These are phyloP conservation scores for Meleagris gallopavo DNA, from an alignment of 2,113 vertebrate genomes.

Conservation along the genomic window DNA sequence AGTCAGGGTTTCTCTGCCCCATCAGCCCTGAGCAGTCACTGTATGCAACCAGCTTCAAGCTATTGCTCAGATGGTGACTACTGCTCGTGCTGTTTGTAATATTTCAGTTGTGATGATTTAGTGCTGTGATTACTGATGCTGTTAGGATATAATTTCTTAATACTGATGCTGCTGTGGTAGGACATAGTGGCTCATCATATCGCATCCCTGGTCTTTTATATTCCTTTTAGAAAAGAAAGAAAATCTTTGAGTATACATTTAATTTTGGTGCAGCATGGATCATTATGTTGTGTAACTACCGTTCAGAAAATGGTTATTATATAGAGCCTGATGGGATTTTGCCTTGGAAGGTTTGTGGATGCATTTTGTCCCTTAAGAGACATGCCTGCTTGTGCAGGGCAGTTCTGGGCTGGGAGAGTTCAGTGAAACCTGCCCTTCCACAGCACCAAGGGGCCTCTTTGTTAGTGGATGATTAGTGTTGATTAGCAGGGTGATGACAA, in stretches of 20 bases:
- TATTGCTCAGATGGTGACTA: background rate
- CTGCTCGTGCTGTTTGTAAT: background rate
- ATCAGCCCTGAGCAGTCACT: rapidly evolving
- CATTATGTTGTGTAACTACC: background rate
- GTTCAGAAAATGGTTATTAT: background rate
- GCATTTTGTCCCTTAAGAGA: rapidly evolving
- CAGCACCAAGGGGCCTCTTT: rapidly evolving
- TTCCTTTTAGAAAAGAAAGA: background rate
- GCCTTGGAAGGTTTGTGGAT: background rate
- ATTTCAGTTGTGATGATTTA: background rate
- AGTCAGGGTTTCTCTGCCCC: background rate
- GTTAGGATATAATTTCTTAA: background rate
- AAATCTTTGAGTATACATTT: background rate
- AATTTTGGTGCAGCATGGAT: background rate
- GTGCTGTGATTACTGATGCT: background rate
- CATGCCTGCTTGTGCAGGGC: rapidly evolving
- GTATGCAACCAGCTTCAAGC: background rate
- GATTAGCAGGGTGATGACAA: background rate
- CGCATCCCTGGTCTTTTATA: background rate
- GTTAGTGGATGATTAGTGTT: too few relatives aligned
- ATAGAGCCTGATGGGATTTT: background rate
- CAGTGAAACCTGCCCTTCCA: background rate
- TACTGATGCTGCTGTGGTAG: background rate
- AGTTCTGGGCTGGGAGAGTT: background rate
- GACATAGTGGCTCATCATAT: background rate